phyloP scores from a whole-genome alignment of 2,113 vertebrate species.

The Oncorhynchus tshawytscha region DNA sequence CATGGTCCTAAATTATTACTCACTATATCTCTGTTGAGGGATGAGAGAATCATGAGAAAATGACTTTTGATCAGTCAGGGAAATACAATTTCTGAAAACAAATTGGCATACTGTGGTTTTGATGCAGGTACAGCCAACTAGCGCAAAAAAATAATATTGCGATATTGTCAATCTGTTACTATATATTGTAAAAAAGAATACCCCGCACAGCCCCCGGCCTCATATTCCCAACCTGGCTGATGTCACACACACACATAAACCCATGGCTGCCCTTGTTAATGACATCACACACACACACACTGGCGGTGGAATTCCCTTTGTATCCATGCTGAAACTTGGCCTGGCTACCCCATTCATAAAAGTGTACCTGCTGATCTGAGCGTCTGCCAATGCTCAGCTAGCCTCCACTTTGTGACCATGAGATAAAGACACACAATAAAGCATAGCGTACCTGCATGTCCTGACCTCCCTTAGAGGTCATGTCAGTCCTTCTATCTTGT shows the following conservation, averaged over 20 bases:
- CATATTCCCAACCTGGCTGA: slow-evolving; percentile 28
- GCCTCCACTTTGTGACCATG: neutral
- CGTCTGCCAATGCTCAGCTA: slow-evolving; percentile 3
- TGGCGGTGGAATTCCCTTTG: slow-evolving; percentile 6
- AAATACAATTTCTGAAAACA: too few species aligned
- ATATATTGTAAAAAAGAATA: too few species aligned
- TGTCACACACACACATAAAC: slow-evolving; percentile 13
- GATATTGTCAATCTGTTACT: too few species aligned
- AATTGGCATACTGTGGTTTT: too few species aligned
- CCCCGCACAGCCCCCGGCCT: neutral
- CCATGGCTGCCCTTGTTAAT: slow-evolving; percentile 8
- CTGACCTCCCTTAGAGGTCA: too few species aligned
- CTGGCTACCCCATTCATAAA: slow-evolving; percentile 10
- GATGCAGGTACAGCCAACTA: too few species aligned
- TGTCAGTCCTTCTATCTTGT: too few species aligned
- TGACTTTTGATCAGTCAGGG: too few species aligned
- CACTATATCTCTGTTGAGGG: too few species aligned
- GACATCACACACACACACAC: slow-evolving; percentile 1
- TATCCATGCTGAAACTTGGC: slow-evolving; percentile 7
- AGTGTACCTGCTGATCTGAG: slow-evolving; percentile 16
- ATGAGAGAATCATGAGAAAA: too few species aligned
- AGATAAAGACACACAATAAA: neutral
- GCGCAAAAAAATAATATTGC: too few species aligned
- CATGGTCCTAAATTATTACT: too few species aligned
- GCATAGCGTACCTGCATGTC: neutral